A percentile compares a stretch with the other conserved stretches of the same genome.
phyloP scores from a whole-genome alignment of 1,140 invertebrate species.

The Caligus rogercresseyi region DNA sequence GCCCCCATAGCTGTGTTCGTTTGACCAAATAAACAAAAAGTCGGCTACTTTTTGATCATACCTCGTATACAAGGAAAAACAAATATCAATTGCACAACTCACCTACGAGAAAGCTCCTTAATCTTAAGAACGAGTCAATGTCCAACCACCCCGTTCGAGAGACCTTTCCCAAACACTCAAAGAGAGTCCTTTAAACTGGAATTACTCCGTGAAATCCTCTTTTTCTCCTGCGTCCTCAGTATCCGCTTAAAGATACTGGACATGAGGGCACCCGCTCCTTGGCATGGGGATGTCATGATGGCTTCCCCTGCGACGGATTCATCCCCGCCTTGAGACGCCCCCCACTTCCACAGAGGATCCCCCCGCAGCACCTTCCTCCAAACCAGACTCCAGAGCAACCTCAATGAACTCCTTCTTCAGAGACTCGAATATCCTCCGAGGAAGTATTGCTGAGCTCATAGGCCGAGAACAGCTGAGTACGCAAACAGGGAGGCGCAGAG shows the following conservation, averaged over 20 bases:
- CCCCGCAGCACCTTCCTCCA: too few species aligned
- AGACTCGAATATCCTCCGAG: too few species aligned
- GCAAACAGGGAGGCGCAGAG: slow-evolving; percentile 13
- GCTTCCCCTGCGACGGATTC: not conserved
- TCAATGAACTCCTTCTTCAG: not conserved
- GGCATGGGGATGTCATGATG: not conserved
- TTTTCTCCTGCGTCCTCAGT: not conserved
- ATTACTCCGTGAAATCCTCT: not conserved
- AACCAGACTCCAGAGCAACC: not conserved
- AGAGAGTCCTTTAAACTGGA: not conserved
- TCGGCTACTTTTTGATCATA: too few species aligned
- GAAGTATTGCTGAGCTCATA: not conserved
- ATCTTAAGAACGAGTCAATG: not conserved
- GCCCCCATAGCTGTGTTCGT: too few species aligned
- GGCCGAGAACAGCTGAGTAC: not conserved
- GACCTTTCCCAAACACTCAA: not conserved
- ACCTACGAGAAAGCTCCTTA: not conserved
- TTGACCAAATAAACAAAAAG: too few species aligned
- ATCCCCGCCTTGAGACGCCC: too few species aligned
- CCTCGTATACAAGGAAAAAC: not conserved
- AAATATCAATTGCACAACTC: not conserved
- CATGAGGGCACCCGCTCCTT: slow-evolving; percentile 6
- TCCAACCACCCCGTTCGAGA: not conserved
- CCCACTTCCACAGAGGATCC: too few species aligned
- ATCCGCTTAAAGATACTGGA: not conserved